A percentile compares a stretch with the other conserved stretches of the same genome.
Evolutionary conservation across 2,888 invertebrate genomes (phyloP).

Genomic region (Tuta absoluta): DNA sequence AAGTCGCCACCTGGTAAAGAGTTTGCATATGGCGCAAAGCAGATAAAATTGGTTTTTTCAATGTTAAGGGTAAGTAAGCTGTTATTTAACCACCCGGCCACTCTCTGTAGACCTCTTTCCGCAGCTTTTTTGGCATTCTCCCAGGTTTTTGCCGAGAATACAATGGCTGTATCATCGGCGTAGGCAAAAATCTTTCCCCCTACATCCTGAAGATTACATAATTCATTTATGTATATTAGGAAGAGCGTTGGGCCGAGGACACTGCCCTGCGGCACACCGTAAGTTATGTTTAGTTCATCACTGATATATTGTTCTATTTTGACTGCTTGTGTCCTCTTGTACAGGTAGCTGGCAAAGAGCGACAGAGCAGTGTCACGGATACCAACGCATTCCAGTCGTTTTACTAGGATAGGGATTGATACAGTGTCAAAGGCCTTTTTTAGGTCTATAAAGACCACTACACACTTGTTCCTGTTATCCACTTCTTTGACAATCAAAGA

Average conservation of each 20-base stretch:
- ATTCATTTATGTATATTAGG: conserved; percentile 29
- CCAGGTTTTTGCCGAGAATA: conserved; percentile 16
- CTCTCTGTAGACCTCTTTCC: conserved; percentile 16
- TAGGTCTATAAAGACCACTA: too few species aligned
- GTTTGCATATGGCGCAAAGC: too few species aligned
- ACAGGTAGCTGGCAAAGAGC: conserved; percentile 29
- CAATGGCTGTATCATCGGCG: conserved; percentile 26
- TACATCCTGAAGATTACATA: conserved; percentile 24
- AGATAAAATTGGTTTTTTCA: neutral
- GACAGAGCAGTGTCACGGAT: conserved; percentile 28
- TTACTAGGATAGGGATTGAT: conserved; percentile 22
- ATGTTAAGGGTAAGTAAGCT: conserved; percentile 23
- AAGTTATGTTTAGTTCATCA: conserved; percentile 7
- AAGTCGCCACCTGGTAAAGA: too few species aligned
- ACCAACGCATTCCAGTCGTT: conserved; percentile 27
- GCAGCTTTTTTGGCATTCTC: neutral
- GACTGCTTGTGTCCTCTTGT: conserved; percentile 18
- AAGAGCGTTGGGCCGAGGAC: conserved; percentile 32
- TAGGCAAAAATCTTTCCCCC: conserved; percentile 8
- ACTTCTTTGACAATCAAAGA: neutral
- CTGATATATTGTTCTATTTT: conserved; percentile 21
- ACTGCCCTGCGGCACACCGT: conserved; percentile 31
- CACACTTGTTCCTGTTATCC: too few species aligned
- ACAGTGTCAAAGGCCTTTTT: neutral
- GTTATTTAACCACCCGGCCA: conserved; percentile 17